Evolutionary conservation across 1,140 invertebrate species (phyloP).

Genomic region (Pogonus chalceus): DNA sequence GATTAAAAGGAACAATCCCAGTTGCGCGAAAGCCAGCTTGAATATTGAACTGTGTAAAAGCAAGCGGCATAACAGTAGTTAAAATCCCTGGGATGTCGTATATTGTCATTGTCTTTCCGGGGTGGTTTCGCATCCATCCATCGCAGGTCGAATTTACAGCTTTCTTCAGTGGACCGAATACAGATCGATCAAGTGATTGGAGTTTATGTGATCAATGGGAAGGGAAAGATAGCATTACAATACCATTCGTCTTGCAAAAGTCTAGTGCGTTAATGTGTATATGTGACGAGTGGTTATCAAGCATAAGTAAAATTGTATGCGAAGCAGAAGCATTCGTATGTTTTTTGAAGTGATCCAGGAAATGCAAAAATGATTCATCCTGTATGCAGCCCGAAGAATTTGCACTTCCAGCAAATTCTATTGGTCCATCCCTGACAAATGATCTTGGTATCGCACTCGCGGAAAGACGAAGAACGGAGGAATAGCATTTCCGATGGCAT

Average conservation of each 20-base stretch:
- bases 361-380: conserved; percentile 28
- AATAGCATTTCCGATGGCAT: conserved; percentile 32
- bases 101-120: conserved; percentile 39
- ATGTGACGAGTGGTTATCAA: conserved; percentile 34
- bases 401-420: conserved; percentile 28
- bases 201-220: conserved; percentile 33
- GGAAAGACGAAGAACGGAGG: conserved; percentile 38
- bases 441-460: conserved; percentile 25
- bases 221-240: conserved; percentile 30
- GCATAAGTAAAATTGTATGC: conserved; percentile 26
- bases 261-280: conserved; percentile 20
- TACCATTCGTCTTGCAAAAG: conserved; percentile 28
- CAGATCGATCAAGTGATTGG: conserved; percentile 32
- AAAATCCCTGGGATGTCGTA: conserved; percentile 38
- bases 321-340: conserved; percentile 21
- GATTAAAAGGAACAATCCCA: conserved; percentile 33
- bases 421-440: conserved; percentile 36
- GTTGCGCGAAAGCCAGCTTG: conserved; percentile 34
- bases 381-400: conserved; percentile 36
- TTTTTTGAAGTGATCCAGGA: conserved; percentile 31
- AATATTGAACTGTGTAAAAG: conserved; percentile 35
- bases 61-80: conserved; percentile 29
- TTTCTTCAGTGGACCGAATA: conserved; percentile 35
- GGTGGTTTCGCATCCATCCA: conserved; percentile 36
- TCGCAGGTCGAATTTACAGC: conserved; percentile 30